Evolutionary conservation across 2,113 vertebrate genomes (phyloP).

Genomic region (Rhynchomys soricoides): DNA sequence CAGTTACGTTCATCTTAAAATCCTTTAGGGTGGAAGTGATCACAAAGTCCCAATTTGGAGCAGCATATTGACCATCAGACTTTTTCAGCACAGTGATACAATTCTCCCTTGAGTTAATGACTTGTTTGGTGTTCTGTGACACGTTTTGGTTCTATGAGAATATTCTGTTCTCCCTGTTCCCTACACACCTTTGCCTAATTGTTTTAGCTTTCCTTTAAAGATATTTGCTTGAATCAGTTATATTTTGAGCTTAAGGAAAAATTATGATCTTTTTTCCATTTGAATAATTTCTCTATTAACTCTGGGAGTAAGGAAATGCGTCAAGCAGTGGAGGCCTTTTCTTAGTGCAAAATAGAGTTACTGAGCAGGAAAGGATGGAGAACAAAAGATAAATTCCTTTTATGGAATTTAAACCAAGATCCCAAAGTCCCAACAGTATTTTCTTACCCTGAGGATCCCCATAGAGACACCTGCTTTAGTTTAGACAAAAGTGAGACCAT

Average conservation of each 20-base stretch:
- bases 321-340: conserved; percentile 10
- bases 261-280: conserved; percentile 14
- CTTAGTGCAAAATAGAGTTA: background rate
- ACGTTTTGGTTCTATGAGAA: background rate
- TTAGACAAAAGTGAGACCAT: background rate
- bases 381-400: background rate
- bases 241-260: background rate
- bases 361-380: background rate
- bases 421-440: background rate
- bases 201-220: background rate
- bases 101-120: conserved; percentile 1
- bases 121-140: background rate
- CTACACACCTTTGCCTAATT: background rate
- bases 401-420: background rate
- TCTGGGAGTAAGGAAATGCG: background rate
- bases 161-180: background rate
- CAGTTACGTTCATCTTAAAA: background rate
- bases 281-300: conserved; percentile 19
- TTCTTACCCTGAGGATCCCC: background rate
- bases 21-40: background rate
- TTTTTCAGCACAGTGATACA: background rate
- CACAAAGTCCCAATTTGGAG: background rate
- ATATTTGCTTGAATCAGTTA: background rate
- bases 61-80: background rate
- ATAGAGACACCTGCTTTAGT: background rate